These are phyloP conservation scores for Eubasilissa regina DNA, from an alignment of 1,140 invertebrate genomes.

Conservation along the genomic window DNA sequence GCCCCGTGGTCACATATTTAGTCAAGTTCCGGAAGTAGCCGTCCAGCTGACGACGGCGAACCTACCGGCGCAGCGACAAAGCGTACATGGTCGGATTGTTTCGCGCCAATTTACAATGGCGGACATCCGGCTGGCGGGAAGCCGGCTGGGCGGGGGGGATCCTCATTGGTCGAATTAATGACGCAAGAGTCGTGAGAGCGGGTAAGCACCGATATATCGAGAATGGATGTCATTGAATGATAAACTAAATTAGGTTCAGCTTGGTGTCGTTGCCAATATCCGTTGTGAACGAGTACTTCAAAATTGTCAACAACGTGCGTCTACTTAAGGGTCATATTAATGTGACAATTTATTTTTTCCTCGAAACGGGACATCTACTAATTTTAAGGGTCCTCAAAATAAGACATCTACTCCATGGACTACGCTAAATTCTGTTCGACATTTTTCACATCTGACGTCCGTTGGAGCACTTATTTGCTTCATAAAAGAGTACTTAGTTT, in stretches of 20 bases:
- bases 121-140: constrained; percentile 55
- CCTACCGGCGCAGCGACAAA: constrained; percentile 33
- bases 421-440: no score
- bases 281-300: background rate
- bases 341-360: no score
- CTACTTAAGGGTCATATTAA: no score
- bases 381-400: no score
- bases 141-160: constrained; percentile 15
- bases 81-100: constrained; percentile 54
- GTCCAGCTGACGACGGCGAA: constrained; percentile 1
- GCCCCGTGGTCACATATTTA: no score
- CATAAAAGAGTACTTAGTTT: no score
- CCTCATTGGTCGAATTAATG: constrained; percentile 22
- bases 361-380: no score
- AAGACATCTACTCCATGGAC: no score
- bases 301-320: no score
- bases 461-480: no score
- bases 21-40: background rate
- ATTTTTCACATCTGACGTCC: no score
- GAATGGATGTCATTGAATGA: background rate
- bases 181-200: constrained; percentile 4
- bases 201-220: background rate
- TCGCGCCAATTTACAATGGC: constrained; percentile 60
- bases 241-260: background rate
- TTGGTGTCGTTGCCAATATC: background rate